phyloP scores from a whole-genome alignment of 2,113 vertebrate species.

The Oryzias woworae region DNA sequence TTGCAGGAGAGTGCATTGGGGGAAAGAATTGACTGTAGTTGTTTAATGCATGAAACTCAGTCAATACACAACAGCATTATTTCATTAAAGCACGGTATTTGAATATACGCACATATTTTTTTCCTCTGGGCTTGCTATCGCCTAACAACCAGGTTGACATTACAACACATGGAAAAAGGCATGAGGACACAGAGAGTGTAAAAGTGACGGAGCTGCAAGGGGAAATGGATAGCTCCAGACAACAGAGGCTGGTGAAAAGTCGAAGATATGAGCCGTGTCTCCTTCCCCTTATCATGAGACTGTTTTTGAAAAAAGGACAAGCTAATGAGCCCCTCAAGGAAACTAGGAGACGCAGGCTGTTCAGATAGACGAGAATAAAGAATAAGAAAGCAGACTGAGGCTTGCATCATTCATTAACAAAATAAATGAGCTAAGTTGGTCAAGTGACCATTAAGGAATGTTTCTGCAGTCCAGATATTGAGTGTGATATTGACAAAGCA shows the following conservation, averaged over 20 bases:
- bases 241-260: neutral
- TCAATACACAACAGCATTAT: too few species aligned
- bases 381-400: neutral
- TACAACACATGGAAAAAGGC: too few species aligned
- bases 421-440: neutral
- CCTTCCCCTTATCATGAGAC: neutral
- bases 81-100: too few species aligned
- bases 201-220: neutral
- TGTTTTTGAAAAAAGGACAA: neutral
- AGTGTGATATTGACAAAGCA: neutral
- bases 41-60: too few species aligned
- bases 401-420: neutral
- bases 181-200: neutral
- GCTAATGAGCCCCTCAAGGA: neutral
- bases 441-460: neutral
- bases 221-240: neutral
- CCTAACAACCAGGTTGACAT: too few species aligned
- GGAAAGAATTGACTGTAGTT: too few species aligned
- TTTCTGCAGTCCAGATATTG: neutral
- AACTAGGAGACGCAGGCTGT: neutral
- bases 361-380: neutral
- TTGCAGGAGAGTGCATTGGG: too few species aligned
- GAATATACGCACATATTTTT: too few species aligned
- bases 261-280: neutral
- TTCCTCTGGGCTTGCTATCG: too few species aligned